Evolutionary conservation across 2,888 invertebrate genomes (phyloP).

Genomic region (Noctua comes): DNA sequence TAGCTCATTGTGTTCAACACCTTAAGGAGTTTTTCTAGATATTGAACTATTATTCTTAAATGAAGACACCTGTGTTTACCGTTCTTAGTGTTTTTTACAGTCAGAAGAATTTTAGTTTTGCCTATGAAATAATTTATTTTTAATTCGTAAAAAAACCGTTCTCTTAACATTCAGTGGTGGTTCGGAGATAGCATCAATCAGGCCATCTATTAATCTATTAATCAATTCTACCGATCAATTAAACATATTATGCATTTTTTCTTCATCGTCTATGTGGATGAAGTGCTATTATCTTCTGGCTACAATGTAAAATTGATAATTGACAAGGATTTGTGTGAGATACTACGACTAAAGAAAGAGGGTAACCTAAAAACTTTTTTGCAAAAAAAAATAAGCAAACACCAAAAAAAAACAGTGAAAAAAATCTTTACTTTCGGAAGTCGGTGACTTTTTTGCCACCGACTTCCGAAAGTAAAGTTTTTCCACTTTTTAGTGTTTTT

Average conservation of each 20-base stretch:
- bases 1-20: not conserved
- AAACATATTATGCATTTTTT: not conserved
- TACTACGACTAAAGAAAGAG: too few species aligned
- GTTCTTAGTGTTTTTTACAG: not conserved
- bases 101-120: not conserved
- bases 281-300: too few species aligned
- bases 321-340: too few species aligned
- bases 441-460: too few species aligned
- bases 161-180: not conserved
- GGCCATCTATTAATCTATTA: conserved; percentile 10
- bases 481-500: too few species aligned
- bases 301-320: too few species aligned
- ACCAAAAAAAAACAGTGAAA: too few species aligned
- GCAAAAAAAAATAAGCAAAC: too few species aligned
- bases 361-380: too few species aligned
- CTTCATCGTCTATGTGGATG: too few species aligned
- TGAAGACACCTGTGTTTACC: not conserved
- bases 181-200: not conserved
- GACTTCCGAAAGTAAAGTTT: too few species aligned
- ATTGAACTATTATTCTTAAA: not conserved
- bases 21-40: not conserved
- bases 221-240: not conserved
- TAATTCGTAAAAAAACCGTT: not conserved
- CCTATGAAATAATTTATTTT: not conserved
- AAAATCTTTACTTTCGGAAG: too few species aligned